Base-by-base conservation (phyloP, 1,140 invertebrate species). In the Psix sp. region DNA sequence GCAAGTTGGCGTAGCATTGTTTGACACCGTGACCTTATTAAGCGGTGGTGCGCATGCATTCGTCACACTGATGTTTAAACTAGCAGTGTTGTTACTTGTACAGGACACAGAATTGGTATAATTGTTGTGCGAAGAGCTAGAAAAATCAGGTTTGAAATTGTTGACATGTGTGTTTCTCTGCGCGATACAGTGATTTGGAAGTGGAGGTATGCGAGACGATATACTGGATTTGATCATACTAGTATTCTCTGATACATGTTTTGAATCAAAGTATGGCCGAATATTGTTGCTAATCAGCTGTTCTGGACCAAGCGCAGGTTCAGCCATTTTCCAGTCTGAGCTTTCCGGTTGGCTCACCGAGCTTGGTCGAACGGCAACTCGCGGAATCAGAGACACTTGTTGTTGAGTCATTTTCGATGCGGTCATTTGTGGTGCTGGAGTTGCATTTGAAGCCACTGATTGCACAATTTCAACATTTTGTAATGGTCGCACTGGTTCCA, bases 141-240 rank as follows among this genome's bases (percentile, higher is more conserved):
- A 56, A 62, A 48, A 54, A 10, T 83, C 80, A 11, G 80, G 52
- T 18, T 77, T 81, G 17, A 65, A 70, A 24, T 81, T 78, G 74
- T 77, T 82, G 57, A 80, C 68, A 54, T 70, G 57, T 14, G 80
- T 13, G 43, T 79, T 80, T 42, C 80, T 79, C 13, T 83, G 82
- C 1, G 78, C 54, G 5, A 86, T 79, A 42, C 78, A 84, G 24
- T 86, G 82, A 66, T 77, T 84, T 1, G 79, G 77, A 35, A 86
- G 57, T 0, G 82, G 82, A 9, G 82, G 68, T 52, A 85, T 80
- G 38, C 84, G 81, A 1, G 80, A 82, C 21, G 82, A 82, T 66
- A 85, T 74, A 76, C 82, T 86, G 6, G 84, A 83, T 11, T 86
- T 86, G 51, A 86, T 86, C 84, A 86, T 86, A 24, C 84, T 86